Conservation (phyloP, 2,888 invertebrate species). For the Ophonus ardosiacus region DNA sequence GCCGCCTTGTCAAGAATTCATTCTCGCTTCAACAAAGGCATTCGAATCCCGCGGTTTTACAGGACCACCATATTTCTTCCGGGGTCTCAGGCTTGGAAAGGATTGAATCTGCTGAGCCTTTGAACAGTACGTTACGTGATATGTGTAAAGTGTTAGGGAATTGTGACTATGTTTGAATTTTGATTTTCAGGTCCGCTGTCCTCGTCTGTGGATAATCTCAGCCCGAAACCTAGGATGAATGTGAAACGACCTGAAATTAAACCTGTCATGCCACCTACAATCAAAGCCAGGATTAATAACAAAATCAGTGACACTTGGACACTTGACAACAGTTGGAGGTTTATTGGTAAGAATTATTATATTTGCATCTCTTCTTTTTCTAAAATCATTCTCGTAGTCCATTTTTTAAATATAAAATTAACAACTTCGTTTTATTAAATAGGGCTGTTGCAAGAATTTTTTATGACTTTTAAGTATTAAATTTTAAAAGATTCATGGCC, state of each 20-base stretch:
- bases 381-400: no score
- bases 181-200: constrained; percentile 75
- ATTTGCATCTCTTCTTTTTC: no score
- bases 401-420: no score
- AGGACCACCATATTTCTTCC: constrained; percentile 70
- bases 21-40: constrained; percentile 74
- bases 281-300: constrained; percentile 75
- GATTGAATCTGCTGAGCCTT: constrained; percentile 73
- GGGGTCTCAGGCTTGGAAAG: constrained; percentile 73
- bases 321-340: constrained; percentile 94
- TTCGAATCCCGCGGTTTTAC: constrained; percentile 76
- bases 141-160: constrained; percentile 16
- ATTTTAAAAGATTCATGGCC: no score
- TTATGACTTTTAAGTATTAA: no score
- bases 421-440: no score
- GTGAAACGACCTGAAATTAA: constrained; percentile 80
- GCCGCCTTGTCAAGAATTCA: constrained; percentile 70
- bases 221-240: constrained; percentile 73
- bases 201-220: constrained; percentile 84
- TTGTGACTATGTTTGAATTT: constrained; percentile 16
- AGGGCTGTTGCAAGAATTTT: no score
- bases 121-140: constrained; percentile 69
- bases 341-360: constrained; percentile 81
- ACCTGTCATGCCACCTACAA: constrained; percentile 85
- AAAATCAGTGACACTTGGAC: constrained; percentile 83